A percentile compares a stretch with the other conserved stretches of the same genome.
These are phyloP conservation scores for Fragum sueziense DNA, from an alignment of 2,888 invertebrate genomes.

Conservation along the genomic window DNA sequence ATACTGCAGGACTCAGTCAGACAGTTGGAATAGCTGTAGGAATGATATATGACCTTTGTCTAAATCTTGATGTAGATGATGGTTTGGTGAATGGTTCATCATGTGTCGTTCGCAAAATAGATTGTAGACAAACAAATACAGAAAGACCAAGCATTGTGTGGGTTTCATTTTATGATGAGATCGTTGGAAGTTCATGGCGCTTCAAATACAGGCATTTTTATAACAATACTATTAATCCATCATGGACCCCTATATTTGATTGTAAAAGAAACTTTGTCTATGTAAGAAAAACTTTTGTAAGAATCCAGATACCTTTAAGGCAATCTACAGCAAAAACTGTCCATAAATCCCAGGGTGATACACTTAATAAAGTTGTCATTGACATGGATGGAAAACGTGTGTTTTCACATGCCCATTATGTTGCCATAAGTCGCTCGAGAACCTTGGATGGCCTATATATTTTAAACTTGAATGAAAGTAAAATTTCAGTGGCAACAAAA, in stretches of 20 bases:
- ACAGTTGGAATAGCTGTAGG: slow-evolving; percentile 30
- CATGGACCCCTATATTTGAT: slow-evolving; percentile 54
- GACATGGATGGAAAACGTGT: slow-evolving; percentile 36
- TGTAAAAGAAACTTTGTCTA: slow-evolving; percentile 28
- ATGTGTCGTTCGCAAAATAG: slow-evolving; percentile 43
- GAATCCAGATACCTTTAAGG: slow-evolving; percentile 47
- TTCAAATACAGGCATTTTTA: slow-evolving; percentile 24
- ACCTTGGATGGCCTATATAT: slow-evolving; percentile 35
- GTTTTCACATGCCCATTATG: slow-evolving; percentile 48
- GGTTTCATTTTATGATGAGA: slow-evolving; percentile 40
- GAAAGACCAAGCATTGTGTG: too few relatives aligned
- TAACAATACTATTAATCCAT: not conserved
- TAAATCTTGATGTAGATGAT: slow-evolving; percentile 56
- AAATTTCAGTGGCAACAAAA: slow-evolving; percentile 27
- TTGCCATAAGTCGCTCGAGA: slow-evolving; percentile 39
- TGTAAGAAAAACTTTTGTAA: slow-evolving; percentile 30
- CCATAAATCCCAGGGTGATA: slow-evolving; percentile 46
- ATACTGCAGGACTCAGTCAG: slow-evolving; percentile 35
- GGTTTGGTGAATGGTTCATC: slow-evolving; percentile 62
- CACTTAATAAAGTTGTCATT: slow-evolving; percentile 40
- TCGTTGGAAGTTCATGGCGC: slow-evolving; percentile 26
- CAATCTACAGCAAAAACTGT: slow-evolving; percentile 45
- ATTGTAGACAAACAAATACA: too few relatives aligned
- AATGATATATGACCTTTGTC: slow-evolving; percentile 44
- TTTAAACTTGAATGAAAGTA: slow-evolving; percentile 37